These are phyloP conservation scores for Drosophila barbarae DNA, from an alignment of 2,888 invertebrate species.

Conservation along the genomic window DNA sequence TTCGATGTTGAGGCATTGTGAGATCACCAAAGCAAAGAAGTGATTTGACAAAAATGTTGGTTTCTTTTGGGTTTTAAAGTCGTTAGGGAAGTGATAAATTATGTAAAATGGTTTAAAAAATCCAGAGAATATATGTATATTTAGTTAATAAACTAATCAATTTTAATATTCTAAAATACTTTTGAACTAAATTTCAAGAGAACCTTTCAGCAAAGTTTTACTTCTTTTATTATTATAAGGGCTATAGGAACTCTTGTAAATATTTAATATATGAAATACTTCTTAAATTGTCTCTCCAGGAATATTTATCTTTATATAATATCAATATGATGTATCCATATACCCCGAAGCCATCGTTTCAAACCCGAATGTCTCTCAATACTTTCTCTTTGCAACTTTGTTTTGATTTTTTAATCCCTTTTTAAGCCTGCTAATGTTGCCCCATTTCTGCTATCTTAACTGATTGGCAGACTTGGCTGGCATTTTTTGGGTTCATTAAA, in stretches of 20 bases:
- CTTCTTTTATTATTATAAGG: too few species aligned
- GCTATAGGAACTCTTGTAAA: too few species aligned
- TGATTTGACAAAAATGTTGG: constrained; percentile 19
- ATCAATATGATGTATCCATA: background rate
- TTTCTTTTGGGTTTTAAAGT: background rate
- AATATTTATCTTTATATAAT: background rate
- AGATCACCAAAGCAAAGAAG: constrained; percentile 23
- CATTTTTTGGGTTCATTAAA: constrained; percentile 20
- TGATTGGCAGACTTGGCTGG: constrained; percentile 23
- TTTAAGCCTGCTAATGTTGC: constrained; percentile 13
- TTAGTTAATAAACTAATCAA: too few species aligned
- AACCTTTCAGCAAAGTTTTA: too few species aligned
- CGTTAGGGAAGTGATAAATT: background rate
- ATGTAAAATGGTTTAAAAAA: background rate
- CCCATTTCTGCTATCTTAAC: constrained; percentile 24
- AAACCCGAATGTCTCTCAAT: background rate
- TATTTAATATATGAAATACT: too few species aligned
- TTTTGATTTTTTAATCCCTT: background rate
- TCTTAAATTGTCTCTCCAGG: too few species aligned
- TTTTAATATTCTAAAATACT: too few species aligned
- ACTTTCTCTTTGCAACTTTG: background rate
- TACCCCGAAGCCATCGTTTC: background rate
- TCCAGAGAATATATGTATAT: background rate
- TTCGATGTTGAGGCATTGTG: constrained; percentile 3
- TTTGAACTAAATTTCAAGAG: too few species aligned